Evolutionary conservation across 2,888 invertebrate species (phyloP).

Genomic region (Morpho deidamia): DNA sequence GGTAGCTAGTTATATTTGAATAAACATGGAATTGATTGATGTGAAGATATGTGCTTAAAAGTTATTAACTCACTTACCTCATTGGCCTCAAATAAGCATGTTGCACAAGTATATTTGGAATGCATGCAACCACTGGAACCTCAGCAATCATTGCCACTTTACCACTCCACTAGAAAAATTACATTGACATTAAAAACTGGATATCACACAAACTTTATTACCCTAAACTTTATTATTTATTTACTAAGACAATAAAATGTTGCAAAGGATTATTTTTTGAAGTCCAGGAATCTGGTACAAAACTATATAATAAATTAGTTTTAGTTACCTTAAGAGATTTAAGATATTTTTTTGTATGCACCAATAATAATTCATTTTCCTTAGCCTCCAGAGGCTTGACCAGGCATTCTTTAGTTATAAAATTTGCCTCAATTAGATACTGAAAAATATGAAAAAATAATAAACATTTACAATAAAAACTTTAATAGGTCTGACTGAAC

Average conservation of each 20-base stretch:
- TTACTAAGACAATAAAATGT: slow-evolving; percentile 7
- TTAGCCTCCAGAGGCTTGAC: slow-evolving; percentile 85
- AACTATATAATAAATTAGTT: no score
- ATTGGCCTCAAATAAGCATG: slow-evolving; percentile 86
- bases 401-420: slow-evolving; percentile 80
- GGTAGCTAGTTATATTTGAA: no score
- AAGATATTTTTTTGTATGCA: slow-evolving; percentile 87
- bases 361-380: slow-evolving; percentile 83
- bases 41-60: no score
- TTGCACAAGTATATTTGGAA: slow-evolving; percentile 89
- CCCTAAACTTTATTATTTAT: no score
- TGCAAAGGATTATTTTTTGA: no score
- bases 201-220: no score
- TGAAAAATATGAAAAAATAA: slow-evolving; percentile 33
- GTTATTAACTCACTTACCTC: slow-evolving; percentile 69
- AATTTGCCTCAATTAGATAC: slow-evolving; percentile 79
- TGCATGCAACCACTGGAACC: slow-evolving; percentile 83
- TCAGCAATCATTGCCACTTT: slow-evolving; percentile 90
- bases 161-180: slow-evolving; percentile 84
- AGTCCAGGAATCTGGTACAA: no score
- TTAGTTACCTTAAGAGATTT: slow-evolving; percentile 82
- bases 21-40: no score
- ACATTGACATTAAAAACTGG: no score
- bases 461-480: no score
- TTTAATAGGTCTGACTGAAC: no score